Conservation (phyloP, 2,888 invertebrate genomes). For the Morpho helenor region DNA sequence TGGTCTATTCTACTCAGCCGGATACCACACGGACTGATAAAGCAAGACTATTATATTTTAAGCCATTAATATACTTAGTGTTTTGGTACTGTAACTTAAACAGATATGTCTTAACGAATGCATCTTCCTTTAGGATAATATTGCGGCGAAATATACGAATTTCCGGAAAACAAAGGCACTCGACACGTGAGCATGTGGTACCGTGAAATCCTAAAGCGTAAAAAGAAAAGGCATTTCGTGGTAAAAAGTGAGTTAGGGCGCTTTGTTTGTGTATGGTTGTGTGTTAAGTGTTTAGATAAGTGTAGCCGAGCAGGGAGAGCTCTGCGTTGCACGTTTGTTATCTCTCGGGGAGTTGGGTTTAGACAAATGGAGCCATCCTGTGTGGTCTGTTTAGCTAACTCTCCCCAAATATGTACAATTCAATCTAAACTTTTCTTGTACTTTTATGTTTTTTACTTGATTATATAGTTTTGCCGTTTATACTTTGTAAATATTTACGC, state of each 20-base stretch:
- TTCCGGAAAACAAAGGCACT: slow-evolving; percentile 67
- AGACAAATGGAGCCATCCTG: slow-evolving; percentile 74
- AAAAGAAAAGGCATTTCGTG: slow-evolving; percentile 66
- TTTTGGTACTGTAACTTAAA: slow-evolving; percentile 48
- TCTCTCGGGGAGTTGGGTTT: slow-evolving; percentile 62
- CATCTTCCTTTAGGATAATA: slow-evolving; percentile 58
- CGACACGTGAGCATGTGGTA: slow-evolving; percentile 65
- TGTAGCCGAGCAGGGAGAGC: slow-evolving; percentile 62
- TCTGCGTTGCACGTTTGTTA: slow-evolving; percentile 63
- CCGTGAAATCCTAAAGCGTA: slow-evolving; percentile 66
- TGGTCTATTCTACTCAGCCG: too few species aligned
- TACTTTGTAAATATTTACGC: too few species aligned
- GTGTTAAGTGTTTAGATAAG: slow-evolving; percentile 77
- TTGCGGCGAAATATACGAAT: slow-evolving; percentile 67
- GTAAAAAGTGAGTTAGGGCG: slow-evolving; percentile 73
- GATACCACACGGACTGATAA: too few species aligned
- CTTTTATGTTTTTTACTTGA: too few species aligned
- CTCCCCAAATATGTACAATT: slow-evolving; percentile 59
- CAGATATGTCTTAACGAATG: slow-evolving; percentile 55
- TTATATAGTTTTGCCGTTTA: too few species aligned
- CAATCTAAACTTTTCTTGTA: slow-evolving; percentile 27
- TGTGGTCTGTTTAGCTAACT: slow-evolving; percentile 71
- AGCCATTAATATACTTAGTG: background rate
- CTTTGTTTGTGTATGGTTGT: slow-evolving; percentile 73
- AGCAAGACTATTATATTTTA: too few species aligned